Evolutionary conservation across 2,888 invertebrate genomes (phyloP).

Genomic region (Dascillus cervinus): DNA sequence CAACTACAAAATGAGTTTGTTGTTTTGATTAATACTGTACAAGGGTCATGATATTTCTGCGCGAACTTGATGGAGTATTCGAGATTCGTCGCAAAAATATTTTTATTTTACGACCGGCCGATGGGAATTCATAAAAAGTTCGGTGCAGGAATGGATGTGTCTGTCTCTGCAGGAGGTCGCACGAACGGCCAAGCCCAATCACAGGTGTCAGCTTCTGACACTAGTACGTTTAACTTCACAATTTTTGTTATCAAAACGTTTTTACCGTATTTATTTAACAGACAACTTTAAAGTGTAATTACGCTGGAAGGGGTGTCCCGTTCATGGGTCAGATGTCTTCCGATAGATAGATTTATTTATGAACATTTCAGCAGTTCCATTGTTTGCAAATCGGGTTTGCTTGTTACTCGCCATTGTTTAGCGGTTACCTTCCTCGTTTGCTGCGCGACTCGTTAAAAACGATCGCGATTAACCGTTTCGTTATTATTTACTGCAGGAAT

Average conservation of each 20-base stretch:
- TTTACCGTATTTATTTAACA: slow-evolving; percentile 10
- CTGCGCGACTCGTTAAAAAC: slow-evolving; percentile 18
- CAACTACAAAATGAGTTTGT: slow-evolving; percentile 13
- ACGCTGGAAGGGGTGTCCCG: no score
- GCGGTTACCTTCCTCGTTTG: slow-evolving; percentile 24
- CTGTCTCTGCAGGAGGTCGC: slow-evolving; percentile 28
- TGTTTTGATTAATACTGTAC: slow-evolving; percentile 21
- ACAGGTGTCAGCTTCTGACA: slow-evolving; percentile 30
- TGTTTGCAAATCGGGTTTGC: slow-evolving; percentile 40
- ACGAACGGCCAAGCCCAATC: slow-evolving; percentile 29
- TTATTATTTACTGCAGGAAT: slow-evolving; percentile 17
- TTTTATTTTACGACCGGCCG: no score
- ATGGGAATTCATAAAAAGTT: no score
- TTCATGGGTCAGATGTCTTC: slow-evolving; percentile 22
- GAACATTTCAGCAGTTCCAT: slow-evolving; percentile 33
- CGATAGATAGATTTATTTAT: slow-evolving; percentile 26
- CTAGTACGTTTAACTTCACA: slow-evolving; percentile 6
- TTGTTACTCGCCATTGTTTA: slow-evolving; percentile 39
- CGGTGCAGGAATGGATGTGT: slow-evolving; percentile 29
- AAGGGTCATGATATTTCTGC: slow-evolving; percentile 14
- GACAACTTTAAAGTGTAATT: no score
- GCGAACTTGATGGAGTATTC: slow-evolving; percentile 13
- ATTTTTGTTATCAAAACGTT: neutral
- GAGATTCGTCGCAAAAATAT: no score
- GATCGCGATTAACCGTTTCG: slow-evolving; percentile 15